phyloP scores from a whole-genome alignment of 1,140 invertebrate species.

The Ips nitidus region DNA sequence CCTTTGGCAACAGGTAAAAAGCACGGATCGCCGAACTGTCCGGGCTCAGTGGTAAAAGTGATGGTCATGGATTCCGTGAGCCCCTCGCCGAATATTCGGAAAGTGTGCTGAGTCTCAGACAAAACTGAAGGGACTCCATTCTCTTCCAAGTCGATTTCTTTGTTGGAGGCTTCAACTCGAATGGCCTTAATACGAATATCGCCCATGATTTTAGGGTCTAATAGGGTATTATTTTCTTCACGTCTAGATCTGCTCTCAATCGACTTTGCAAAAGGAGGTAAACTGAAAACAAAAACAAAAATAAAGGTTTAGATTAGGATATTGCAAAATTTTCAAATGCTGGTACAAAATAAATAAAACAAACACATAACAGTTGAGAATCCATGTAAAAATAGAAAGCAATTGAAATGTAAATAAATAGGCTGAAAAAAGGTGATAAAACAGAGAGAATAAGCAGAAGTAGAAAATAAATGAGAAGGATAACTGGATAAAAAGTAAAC shows the following conservation, averaged over 20 bases:
- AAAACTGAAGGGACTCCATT: constrained; percentile 68
- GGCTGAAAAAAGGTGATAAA: too few species aligned
- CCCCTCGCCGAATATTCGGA: constrained; percentile 75
- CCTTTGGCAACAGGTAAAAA: constrained; percentile 56
- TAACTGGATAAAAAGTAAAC: too few species aligned
- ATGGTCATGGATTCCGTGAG: constrained; percentile 67
- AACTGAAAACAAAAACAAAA: constrained; percentile 8
- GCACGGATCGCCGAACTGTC: constrained; percentile 57
- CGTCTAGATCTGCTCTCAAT: constrained; percentile 32
- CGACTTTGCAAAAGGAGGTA: constrained; percentile 4
- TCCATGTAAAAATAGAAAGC: too few species aligned
- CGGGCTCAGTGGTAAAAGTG: constrained; percentile 65
- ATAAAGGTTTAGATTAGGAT: too few species aligned
- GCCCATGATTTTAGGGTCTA: not conserved
- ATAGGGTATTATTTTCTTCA: constrained; percentile 26
- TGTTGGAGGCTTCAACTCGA: constrained; percentile 62
- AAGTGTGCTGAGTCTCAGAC: constrained; percentile 57
- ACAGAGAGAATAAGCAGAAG: too few species aligned
- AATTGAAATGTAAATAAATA: too few species aligned
- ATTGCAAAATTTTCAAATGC: too few species aligned
- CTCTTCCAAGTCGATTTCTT: constrained; percentile 61
- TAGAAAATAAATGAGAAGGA: too few species aligned
- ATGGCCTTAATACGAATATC: constrained; percentile 44
- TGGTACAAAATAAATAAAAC: too few species aligned
- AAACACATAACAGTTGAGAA: too few species aligned